Percentiles rank a stretch among this genome's conserved stretches.
These are phyloP conservation scores for Pyrrhosoma nymphula DNA, from an alignment of 2,888 invertebrate genomes.

Conservation along the genomic window DNA sequence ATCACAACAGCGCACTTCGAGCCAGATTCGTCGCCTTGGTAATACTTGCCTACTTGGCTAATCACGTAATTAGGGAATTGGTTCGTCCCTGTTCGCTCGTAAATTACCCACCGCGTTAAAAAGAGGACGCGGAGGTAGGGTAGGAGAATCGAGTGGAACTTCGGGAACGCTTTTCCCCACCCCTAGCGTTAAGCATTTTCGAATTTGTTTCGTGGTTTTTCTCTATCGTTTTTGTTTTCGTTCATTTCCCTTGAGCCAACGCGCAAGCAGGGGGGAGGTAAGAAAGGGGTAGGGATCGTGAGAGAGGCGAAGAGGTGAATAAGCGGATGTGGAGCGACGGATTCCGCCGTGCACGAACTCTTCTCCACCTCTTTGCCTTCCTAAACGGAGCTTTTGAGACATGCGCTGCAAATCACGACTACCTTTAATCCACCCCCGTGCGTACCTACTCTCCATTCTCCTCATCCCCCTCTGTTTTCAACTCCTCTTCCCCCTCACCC, in stretches of 20 bases:
- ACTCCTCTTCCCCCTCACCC: neutral
- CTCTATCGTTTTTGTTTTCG: neutral
- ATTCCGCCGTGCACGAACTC: constrained; percentile 14
- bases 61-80: constrained; percentile 23
- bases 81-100: neutral
- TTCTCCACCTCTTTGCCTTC: neutral
- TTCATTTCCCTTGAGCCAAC: neutral
- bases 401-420: constrained; percentile 43
- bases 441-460: neutral
- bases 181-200: neutral
- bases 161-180: neutral
- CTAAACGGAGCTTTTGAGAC: neutral
- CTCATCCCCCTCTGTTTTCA: neutral
- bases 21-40: neutral
- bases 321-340: neutral
- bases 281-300: neutral
- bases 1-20: neutral
- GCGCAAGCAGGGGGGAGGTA: too few species aligned
- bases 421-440: neutral
- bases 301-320: neutral
- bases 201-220: neutral
- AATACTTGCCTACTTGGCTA: neutral
- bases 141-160: neutral
- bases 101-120: neutral
- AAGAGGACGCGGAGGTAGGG: neutral